Evolutionary conservation across 2,797 vertebrate species (phyloP).

Genomic region (Liasis olivaceus): DNA sequence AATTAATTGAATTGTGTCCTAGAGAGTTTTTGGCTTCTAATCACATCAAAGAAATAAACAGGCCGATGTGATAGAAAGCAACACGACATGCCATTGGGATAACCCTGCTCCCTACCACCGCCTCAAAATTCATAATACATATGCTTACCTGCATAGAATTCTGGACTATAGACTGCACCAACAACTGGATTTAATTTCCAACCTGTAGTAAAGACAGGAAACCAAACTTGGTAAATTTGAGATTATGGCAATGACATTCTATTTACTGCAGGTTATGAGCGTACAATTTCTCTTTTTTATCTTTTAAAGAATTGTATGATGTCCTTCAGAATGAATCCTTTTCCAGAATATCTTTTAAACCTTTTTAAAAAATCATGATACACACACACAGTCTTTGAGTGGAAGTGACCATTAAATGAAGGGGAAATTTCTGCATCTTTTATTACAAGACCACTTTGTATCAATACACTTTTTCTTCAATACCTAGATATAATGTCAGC

Average conservation of each 20-base stretch:
- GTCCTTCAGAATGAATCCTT: not conserved
- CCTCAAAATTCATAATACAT: constrained; percentile 26
- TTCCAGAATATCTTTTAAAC: not conserved
- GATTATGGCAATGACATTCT: not conserved
- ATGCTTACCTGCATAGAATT: constrained; percentile 96
- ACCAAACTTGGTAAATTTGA: constrained; percentile 17
- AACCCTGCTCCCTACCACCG: not conserved
- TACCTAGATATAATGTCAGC: not conserved
- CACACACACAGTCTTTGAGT: not conserved
- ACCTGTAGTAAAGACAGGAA: constrained; percentile 80
- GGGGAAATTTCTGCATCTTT: not conserved
- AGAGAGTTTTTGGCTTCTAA: not conserved
- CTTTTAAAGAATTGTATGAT: not conserved
- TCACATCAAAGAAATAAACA: not conserved
- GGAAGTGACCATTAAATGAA: not conserved
- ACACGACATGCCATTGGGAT: not conserved
- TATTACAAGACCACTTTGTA: not conserved
- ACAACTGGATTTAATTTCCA: constrained; percentile 99
- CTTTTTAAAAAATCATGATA: not conserved
- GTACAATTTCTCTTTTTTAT: not conserved
- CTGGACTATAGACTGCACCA: constrained; percentile 95
- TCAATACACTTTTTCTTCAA: not conserved
- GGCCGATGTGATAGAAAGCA: not conserved
- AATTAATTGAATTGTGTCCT: not conserved
- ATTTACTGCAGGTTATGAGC: not conserved